Evolutionary conservation across 2,113 vertebrate species (phyloP).

Genomic region (Carollia perspicillata): DNA sequence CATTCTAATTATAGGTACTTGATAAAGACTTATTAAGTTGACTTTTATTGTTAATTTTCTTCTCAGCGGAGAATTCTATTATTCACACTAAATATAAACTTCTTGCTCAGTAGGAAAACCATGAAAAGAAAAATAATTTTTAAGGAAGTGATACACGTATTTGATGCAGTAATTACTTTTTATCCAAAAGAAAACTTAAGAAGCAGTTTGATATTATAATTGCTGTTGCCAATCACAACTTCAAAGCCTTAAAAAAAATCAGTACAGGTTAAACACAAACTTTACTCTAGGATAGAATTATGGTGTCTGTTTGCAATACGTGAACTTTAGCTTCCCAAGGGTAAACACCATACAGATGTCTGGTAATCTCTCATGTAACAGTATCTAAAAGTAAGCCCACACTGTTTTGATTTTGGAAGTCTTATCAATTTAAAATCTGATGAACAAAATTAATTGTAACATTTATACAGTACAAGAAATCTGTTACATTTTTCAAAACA

Average conservation of each 20-base stretch:
- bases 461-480: neutral
- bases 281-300: conserved; percentile 37
- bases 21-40: conserved; percentile 32
- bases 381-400: conserved; percentile 25
- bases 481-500: conserved; percentile 13
- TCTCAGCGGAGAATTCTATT: conserved; percentile 18
- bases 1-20: conserved; percentile 16
- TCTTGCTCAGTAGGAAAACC: conserved; percentile 50
- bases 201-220: conserved; percentile 31
- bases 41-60: conserved; percentile 51
- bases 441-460: conserved; percentile 33
- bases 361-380: conserved; percentile 21
- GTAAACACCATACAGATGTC: conserved; percentile 28
- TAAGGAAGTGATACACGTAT: conserved; percentile 40
- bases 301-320: neutral
- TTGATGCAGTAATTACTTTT: conserved; percentile 35
- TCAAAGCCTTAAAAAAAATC: conserved; percentile 41
- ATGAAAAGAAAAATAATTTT: conserved; percentile 40
- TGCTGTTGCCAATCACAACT: neutral
- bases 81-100: neutral
- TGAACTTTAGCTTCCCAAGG: conserved; percentile 31
- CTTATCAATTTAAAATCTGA: conserved; percentile 55
- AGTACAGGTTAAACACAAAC: conserved; percentile 34
- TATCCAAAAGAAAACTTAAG: conserved; percentile 30
- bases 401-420: conserved; percentile 48